Conservation (phyloP, 2,888 invertebrate species). For the Oscheius sp. region DNA sequence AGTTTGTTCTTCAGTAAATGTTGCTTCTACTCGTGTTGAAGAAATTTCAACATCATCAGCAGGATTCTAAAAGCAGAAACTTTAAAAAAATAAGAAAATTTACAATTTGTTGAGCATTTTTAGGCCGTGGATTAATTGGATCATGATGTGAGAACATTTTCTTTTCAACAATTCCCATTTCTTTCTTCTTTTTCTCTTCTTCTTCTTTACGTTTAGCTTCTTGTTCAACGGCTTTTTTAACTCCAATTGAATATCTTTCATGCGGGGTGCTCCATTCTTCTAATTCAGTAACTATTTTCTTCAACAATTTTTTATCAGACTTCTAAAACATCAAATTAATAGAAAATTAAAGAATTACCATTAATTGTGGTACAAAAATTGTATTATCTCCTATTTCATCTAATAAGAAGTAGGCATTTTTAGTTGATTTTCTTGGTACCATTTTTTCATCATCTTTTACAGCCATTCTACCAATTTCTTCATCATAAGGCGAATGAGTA, state of each 20-base stretch:
- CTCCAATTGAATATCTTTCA: conserved; percentile 52
- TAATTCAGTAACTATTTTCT: conserved; percentile 27
- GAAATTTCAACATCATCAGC: conserved; percentile 3
- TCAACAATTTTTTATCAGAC: background rate
- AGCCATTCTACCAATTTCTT: conserved; percentile 46
- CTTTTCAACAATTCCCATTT: conserved; percentile 42
- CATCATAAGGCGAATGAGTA: conserved; percentile 54
- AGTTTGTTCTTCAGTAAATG: conserved; percentile 48
- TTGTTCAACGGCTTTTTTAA: conserved; percentile 48
- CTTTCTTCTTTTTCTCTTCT: conserved; percentile 37
- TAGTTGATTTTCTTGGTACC: background rate
- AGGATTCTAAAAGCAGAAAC: background rate
- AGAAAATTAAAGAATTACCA: background rate
- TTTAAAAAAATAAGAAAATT: background rate
- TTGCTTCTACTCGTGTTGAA: background rate
- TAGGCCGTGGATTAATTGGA: conserved; percentile 47
- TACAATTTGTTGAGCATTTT: conserved; percentile 31
- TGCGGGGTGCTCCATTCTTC: conserved; percentile 56
- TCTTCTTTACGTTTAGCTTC: conserved; percentile 39
- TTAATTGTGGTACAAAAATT: background rate
- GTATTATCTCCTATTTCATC: no score
- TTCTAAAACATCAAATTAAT: background rate
- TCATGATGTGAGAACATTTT: conserved; percentile 56
- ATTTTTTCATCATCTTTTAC: background rate
- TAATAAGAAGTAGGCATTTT: background rate